phyloP scores from a whole-genome alignment of 2,797 vertebrate species.

The Babyrousa celebensis region DNA sequence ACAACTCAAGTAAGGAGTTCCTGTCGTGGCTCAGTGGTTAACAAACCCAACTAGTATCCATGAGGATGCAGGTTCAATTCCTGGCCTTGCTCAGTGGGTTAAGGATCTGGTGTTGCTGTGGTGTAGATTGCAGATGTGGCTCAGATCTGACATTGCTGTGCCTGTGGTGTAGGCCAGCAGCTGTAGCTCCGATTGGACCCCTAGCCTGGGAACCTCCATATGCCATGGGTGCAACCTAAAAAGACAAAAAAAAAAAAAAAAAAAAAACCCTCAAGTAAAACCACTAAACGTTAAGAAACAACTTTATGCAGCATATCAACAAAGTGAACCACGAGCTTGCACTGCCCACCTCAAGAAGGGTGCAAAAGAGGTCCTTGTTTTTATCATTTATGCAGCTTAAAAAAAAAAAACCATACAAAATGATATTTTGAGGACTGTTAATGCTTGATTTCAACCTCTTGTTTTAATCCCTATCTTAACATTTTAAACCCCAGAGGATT shows the following conservation, averaged over 20 bases:
- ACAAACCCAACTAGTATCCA: no score
- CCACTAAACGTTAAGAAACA: neutral
- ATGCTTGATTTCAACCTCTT: neutral
- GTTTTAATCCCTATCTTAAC: slow-evolving; percentile 15
- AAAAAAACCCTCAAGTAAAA: neutral
- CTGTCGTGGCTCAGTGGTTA: no score
- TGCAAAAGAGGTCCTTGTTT: neutral
- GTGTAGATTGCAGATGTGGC: no score
- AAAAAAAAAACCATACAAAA: neutral
- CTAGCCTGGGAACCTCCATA: no score
- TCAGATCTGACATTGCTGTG: no score
- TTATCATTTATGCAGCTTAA: neutral
- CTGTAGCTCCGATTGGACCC: no score
- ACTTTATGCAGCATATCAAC: neutral
- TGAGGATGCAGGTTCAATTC: no score
- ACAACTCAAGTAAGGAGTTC: neutral
- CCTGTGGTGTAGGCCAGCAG: no score
- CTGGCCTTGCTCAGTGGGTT: no score
- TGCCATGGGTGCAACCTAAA: no score
- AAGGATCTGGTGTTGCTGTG: no score
- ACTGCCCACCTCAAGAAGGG: neutral
- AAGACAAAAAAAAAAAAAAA: no score
- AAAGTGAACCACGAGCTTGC: neutral
- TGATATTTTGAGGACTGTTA: neutral
- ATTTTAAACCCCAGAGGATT: slow-evolving; percentile 9